A percentile compares a stretch with the other conserved stretches of the same genome.
Conservation (phyloP, 92 coral and sea anemone genomes). For the Virgularia gustaviana region DNA sequence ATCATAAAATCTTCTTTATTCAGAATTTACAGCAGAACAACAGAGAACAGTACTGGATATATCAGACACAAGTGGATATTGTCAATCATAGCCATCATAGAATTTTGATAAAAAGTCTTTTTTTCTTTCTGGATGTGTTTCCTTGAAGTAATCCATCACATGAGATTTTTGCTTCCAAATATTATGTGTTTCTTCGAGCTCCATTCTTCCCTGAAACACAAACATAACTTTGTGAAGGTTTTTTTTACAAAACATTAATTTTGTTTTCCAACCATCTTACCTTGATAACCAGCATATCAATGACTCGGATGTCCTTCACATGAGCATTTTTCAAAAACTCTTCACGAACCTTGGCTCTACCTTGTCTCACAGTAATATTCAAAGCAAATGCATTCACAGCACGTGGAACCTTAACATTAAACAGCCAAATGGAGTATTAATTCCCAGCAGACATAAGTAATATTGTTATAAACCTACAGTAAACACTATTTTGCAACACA, state of each 20-base stretch:
- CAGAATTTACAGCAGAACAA: too few relatives aligned
- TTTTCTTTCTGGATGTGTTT: conserved; percentile 68
- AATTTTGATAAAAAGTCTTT: conserved; percentile 81
- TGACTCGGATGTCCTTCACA: conserved; percentile 74
- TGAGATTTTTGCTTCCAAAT: conserved; percentile 97
- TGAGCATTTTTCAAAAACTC: conserved; percentile 85
- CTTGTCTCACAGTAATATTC: conserved; percentile 77
- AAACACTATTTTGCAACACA: too few relatives aligned
- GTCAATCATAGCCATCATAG: conserved; percentile 86
- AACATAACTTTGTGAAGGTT: background rate
- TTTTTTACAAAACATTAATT: background rate
- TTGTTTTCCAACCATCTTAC: conserved; percentile 34
- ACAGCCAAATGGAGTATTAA: too few relatives aligned
- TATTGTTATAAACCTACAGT: too few relatives aligned
- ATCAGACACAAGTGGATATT: background rate
- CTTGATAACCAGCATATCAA: conserved; percentile 96
- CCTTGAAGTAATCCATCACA: conserved; percentile 94
- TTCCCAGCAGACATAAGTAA: too few relatives aligned
- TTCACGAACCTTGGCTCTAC: conserved; percentile 83
- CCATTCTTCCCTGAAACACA: conserved; percentile 81
- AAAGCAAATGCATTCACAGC: conserved; percentile 81
- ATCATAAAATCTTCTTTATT: too few relatives aligned
- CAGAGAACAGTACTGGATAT: too few relatives aligned
- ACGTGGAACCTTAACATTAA: conserved; percentile 70
- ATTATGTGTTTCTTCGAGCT: conserved; percentile 95